A percentile compares a stretch with the other conserved stretches of the same genome.
Evolutionary conservation across 2,888 invertebrate species (phyloP).

Genomic region (Molorchus minor): DNA sequence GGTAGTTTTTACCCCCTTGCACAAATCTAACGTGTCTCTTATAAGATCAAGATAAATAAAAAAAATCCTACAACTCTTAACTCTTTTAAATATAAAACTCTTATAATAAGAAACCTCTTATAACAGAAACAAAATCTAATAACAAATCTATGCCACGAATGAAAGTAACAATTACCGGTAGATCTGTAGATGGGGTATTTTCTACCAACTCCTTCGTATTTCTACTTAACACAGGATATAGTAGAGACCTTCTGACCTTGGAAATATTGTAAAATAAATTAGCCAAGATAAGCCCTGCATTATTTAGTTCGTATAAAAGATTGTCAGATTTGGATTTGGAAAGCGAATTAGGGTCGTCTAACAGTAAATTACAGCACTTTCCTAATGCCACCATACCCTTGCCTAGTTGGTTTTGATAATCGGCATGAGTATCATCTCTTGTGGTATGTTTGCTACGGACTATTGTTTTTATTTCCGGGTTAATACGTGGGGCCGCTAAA

Average conservation of each 20-base stretch:
- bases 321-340: background rate
- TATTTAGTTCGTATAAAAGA: background rate
- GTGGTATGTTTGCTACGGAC: too few relatives aligned
- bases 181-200: too few relatives aligned
- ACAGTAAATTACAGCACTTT: background rate
- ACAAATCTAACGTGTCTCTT: too few relatives aligned
- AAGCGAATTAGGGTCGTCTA: background rate
- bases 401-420: slow-evolving; percentile 2
- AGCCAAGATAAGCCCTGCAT: slow-evolving; percentile 5
- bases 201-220: slow-evolving; percentile 6
- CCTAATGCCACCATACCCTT: slow-evolving; percentile 2
- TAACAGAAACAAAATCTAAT: too few relatives aligned
- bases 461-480: too few relatives aligned
- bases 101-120: too few relatives aligned
- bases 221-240: slow-evolving; percentile 2
- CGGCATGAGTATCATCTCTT: background rate
- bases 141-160: too few relatives aligned
- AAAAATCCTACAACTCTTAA: too few relatives aligned
- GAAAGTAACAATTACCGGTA: too few relatives aligned
- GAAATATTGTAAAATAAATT: slow-evolving; percentile 6
- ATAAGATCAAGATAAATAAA: too few relatives aligned
- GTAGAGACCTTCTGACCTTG: background rate
- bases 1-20: too few relatives aligned
- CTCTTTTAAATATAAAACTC: too few relatives aligned
- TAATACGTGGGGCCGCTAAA: background rate